Evolutionary conservation across 2,888 invertebrate species (phyloP), one percentile per base, ranked within the genome.

Genomic region (Cheilosia grossa): DNA sequence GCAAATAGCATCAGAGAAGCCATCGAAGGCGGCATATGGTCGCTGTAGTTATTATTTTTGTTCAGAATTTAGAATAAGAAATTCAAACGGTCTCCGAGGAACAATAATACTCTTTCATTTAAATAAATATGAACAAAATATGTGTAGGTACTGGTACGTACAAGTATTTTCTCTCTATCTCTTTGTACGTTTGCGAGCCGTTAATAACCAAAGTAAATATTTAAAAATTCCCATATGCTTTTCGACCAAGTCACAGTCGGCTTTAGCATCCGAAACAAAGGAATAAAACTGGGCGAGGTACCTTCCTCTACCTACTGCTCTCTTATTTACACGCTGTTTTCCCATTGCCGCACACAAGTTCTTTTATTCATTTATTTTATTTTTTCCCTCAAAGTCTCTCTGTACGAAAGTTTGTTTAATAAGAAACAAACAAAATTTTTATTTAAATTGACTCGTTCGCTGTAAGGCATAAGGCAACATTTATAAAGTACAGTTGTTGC

Each of bases 181-280:
- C 85, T 85, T 85, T 85, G 81, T 85, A 67, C 85, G 72, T 59
- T 21, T 58, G 66, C 64, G 72, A 85, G 85, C 72, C 72, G 85
- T 75, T 85, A 85, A 85, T 85, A 85, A 85, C 85, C 85, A 85
- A 85, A 85, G 85, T 81, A 85, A 85, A 85, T 81, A 85, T 85
- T 85, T 85, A 80, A 81, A 77, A 77, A 64, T 70, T 75, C 75
- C 59, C 74, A 37, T 27, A 80, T 80, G 69, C 49, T 75, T 75
- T 85, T 72, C 49, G 69, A 61, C 63, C 67, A 66, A 72, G 81
- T 59, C 74, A 70, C 75, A 72, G 85, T 61, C 75, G 75, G 85
- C 81, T 75, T 59, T 56, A 56, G 54, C 80, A 69, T 80, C 70
- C 54, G 42, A 33, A 75, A 85, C 81, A 85, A 85, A 85, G 85